Percentiles rank a stretch among this genome's conserved stretches.
phyloP scores from a whole-genome alignment of 1,140 invertebrate genomes.

The Ceratitis capitata region DNA sequence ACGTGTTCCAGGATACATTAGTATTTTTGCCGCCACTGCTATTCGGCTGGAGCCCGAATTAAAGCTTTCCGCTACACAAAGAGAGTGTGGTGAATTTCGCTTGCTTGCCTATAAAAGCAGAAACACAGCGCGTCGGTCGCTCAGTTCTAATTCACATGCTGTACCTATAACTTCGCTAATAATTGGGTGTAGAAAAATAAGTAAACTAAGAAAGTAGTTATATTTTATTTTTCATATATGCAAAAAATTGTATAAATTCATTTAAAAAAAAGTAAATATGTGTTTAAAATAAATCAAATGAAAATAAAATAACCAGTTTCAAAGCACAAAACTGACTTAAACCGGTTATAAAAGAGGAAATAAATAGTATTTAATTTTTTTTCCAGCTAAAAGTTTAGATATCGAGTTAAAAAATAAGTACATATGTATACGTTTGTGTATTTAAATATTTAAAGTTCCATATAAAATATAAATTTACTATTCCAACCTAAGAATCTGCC shows the following conservation, averaged over 20 bases:
- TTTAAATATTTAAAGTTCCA: background rate
- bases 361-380: no score
- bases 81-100: slow-evolving; percentile 4
- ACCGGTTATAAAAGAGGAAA: background rate
- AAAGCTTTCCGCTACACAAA: background rate
- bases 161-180: background rate
- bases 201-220: background rate
- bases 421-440: background rate
- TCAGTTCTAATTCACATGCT: slow-evolving; percentile 31
- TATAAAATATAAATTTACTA: background rate
- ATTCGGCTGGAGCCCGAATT: background rate
- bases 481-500: background rate
- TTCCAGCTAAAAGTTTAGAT: no score
- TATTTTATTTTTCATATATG: background rate
- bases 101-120: background rate
- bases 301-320: no score
- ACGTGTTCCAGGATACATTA: background rate
- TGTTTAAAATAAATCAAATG: background rate
- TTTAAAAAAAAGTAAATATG: background rate
- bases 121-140: background rate
- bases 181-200: background rate
- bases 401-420: no score
- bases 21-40: background rate
- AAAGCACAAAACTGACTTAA: background rate
- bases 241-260: background rate